Evolutionary conservation across 1,140 invertebrate species (phyloP), one percentile per base, ranked within the genome.

Genomic region (Teleopsis dalmanni): DNA sequence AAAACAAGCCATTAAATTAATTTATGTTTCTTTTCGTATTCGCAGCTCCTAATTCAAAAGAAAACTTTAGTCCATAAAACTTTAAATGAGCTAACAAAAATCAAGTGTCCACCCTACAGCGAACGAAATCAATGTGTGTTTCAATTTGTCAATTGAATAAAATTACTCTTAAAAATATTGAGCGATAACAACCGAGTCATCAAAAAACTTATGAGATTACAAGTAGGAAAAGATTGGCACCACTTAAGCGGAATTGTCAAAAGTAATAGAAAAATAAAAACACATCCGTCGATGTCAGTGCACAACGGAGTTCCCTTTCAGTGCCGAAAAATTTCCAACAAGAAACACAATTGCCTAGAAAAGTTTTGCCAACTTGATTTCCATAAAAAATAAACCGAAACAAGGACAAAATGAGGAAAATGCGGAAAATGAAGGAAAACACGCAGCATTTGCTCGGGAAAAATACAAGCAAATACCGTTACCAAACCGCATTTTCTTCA

Each of bases 121-220:
- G 57, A 62, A 65, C 65, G 56, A 57, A 65, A 59, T 65, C 62
- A 62, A 59, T 61, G 62, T 65, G 58, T 63, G 57, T 66, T 66
- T 60, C 63, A 62, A 66, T 66, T 66, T 66, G 63, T 66, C 63
- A 63, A 66, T 66, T 66, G 63, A 66, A 66, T 66, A 63, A 63
- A 66, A 66, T 60, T 53, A 58, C 63, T 54, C 56, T 61, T 60
- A 64, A 65, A 64, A 64, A 64, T 65, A 59, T 51, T 59, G 38
- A 44, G 3, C 9, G n/a, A 31, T 9, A n/a, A n/a, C 29, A 31
- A n/a, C 29, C 9, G 29, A 9, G 29, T 9, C 29, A 31, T 42
- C 42, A 5, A 10, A 27, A 22, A 34, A 47, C 5, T 36, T 19
- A 46, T 26, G 29, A 33, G 18, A 23, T 23, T 31, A 48, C 37